Evolutionary conservation across 1,140 invertebrate genomes (phyloP).

Genomic region (Platyscapa corneri): DNA sequence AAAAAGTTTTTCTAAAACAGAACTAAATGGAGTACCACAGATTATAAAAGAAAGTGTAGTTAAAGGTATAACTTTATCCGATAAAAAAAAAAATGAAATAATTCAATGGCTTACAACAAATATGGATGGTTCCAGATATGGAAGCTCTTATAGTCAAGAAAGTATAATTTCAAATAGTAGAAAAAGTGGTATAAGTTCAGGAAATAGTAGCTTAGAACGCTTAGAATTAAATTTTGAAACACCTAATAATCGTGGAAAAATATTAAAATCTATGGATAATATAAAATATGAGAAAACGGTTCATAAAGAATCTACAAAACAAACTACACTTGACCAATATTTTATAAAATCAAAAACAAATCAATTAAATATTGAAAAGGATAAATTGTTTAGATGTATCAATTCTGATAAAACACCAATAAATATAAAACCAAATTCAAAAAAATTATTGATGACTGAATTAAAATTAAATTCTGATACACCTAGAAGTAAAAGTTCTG

Average conservation of each 20-base stretch:
- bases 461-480: not conserved
- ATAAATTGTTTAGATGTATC: conserved; percentile 23
- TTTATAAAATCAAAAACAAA: conserved; percentile 24
- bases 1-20: conserved; percentile 50
- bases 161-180: conserved; percentile 60
- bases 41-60: conserved; percentile 43
- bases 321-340: conserved; percentile 40
- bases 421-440: not conserved
- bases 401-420: conserved; percentile 15
- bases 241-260: conserved; percentile 70
- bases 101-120: conserved; percentile 66
- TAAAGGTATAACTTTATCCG: conserved; percentile 56
- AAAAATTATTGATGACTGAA: not conserved
- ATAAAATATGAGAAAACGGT: conserved; percentile 37
- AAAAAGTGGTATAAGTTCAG: conserved; percentile 62
- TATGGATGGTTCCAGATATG: conserved; percentile 57
- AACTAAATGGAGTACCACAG: not conserved
- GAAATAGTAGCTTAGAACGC: conserved; percentile 71
- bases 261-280: conserved; percentile 45
- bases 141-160: conserved; percentile 60
- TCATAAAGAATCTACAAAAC: not conserved
- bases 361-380: conserved; percentile 13
- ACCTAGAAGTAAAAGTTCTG: not conserved
- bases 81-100: conserved; percentile 66
- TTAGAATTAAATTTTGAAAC: conserved; percentile 70